Conservation (phyloP, 2,888 invertebrate genomes). For the Monopis laevigella region DNA sequence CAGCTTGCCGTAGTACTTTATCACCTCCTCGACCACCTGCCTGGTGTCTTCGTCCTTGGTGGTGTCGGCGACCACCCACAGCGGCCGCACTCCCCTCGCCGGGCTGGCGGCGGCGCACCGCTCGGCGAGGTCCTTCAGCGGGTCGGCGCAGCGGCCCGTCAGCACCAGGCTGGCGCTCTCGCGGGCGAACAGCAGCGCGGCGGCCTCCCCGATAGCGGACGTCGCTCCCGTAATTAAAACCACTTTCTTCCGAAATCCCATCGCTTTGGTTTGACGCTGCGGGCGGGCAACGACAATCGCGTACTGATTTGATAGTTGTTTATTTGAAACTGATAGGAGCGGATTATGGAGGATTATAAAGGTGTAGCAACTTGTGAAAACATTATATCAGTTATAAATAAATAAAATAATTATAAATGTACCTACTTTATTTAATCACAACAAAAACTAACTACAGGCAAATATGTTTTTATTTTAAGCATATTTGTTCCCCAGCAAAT, state of each 20-base stretch:
- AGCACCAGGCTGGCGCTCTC: constrained; percentile 1
- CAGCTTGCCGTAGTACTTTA: constrained; percentile 32
- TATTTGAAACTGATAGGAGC: neutral
- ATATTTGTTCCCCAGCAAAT: too few relatives aligned
- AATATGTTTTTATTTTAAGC: too few relatives aligned
- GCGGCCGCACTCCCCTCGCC: neutral
- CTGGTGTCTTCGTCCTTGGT: neutral
- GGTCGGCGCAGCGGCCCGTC: neutral
- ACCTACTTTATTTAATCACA: too few relatives aligned
- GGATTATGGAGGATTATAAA: too few relatives aligned
- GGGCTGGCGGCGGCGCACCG: neutral
- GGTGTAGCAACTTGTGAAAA: too few relatives aligned
- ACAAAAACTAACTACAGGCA: too few relatives aligned
- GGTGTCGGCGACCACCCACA: constrained; percentile 1
- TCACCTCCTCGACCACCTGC: neutral
- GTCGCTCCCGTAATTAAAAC: constrained; percentile 5
- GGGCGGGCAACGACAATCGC: neutral
- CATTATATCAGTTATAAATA: too few relatives aligned
- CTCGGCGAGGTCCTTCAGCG: neutral
- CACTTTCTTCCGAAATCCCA: constrained; percentile 8
- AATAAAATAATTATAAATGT: too few relatives aligned
- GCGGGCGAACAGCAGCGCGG: neutral
- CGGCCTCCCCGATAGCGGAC: neutral
- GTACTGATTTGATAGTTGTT: neutral
- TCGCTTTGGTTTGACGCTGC: too few relatives aligned